Base-by-base conservation (phyloP, 2,888 invertebrate genomes). In the Schrankia costaestrigalis region DNA sequence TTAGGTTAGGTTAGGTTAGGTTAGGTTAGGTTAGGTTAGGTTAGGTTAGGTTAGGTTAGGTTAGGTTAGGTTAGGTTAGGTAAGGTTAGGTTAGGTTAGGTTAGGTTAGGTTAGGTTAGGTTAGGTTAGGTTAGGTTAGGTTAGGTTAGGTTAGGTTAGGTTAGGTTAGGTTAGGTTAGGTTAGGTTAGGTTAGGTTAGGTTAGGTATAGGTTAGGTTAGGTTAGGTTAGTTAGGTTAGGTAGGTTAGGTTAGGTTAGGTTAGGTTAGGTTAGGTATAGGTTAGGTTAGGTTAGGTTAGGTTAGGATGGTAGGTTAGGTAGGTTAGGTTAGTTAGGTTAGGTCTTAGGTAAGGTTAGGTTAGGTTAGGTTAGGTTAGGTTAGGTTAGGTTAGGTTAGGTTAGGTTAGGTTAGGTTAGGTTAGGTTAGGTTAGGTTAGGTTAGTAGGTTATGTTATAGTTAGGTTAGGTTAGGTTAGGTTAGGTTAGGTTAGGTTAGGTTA, bases 381-480 rank as follows among this genome's bases (percentile, higher is more conserved):
- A 30, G 34, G 34, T 47, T 34, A 32, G 32, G 34, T 27, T 34
- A 34, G 34, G 35, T 35, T 40, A 35, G 39, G 34, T 34, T 36
- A 33, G 30, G 36, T 34, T 38, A 39, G 34, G 39, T 34, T 37
- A 37, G 37, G 37, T 37, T 37, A 37, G 36, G 42, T 34, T 34
- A 35, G 37, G 41, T 33, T 34, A 37, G 36, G 41, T 33, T 37
- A 38, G 40, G 44, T 40, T 40, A 45, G 44, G 44, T 40, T 45
- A 39, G 33, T 33, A 36, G 36, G 36, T 36, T 33, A 36, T 32
- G 41, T 35, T 35, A 35, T 41, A 33, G 55, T 55, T 56, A 50
- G 50, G 57, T 52, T 58, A 52, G 53, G 56, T 55, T 58, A 49
- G 52, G 56, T 58, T 55, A 49, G 55, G 53, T 57, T 56, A 56